Conservation (phyloP, 2,888 invertebrate species). For the Zhengitettix transpicula region DNA sequence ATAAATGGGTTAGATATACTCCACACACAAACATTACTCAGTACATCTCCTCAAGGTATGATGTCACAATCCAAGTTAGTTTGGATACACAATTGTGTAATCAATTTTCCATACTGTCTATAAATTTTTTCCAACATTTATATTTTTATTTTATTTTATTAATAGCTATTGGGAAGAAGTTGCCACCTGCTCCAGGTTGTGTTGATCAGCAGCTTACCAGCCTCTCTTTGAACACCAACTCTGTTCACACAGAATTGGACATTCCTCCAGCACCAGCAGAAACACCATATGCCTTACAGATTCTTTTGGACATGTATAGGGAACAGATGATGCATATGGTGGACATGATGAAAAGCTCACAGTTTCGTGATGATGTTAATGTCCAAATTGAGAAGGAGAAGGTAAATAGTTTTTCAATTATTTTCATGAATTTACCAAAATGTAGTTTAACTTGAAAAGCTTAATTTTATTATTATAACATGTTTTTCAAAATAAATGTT, state of each 20-base stretch:
- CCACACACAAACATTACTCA: slow-evolving; percentile 75
- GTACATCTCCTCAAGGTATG: slow-evolving; percentile 58
- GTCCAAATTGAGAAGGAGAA: slow-evolving; percentile 59
- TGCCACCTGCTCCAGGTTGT: slow-evolving; percentile 79
- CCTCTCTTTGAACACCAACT: slow-evolving; percentile 43
- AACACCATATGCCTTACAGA: slow-evolving; percentile 73
- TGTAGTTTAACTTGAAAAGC: neutral
- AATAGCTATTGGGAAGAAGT: slow-evolving; percentile 43
- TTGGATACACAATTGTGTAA: neutral
- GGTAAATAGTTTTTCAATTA: slow-evolving; percentile 22
- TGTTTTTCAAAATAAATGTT: neutral
- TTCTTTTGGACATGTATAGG: slow-evolving; percentile 61
- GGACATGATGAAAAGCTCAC: slow-evolving; percentile 64
- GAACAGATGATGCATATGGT: slow-evolving; percentile 75
- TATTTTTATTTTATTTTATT: slow-evolving; percentile 7
- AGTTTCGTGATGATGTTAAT: slow-evolving; percentile 55
- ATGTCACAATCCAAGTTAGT: neutral
- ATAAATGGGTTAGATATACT: slow-evolving; percentile 77
- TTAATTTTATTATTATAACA: neutral
- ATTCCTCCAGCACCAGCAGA: slow-evolving; percentile 61
- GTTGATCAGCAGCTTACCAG: slow-evolving; percentile 80
- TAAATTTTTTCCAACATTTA: no score
- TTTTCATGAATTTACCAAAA: no score
- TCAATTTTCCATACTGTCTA: neutral
- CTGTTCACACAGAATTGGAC: slow-evolving; percentile 65